Evolutionary conservation across 2,797 vertebrate genomes (phyloP), one percentile per base, ranked within the genome.

Genomic region (Poeciliopsis presidionis): DNA sequence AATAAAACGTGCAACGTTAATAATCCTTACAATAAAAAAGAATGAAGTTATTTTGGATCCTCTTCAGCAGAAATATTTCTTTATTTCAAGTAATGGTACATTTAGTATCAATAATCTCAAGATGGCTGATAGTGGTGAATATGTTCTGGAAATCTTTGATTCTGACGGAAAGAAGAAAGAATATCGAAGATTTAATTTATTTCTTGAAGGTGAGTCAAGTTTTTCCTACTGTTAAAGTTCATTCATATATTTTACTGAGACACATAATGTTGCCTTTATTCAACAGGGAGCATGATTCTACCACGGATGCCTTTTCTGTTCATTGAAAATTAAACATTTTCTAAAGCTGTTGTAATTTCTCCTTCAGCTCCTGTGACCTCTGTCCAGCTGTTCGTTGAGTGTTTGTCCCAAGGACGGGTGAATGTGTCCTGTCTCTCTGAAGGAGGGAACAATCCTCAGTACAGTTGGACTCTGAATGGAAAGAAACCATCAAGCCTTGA

Each of bases 381-480:
- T 59, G 75, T 77, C 71, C 61, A 11, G 25, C 73, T 80, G 65
- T 25, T 75, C 9, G 36, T 63, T 59, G 51, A 80, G 65, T 80
- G 78, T 80, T 46, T 71, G 72, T 46, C 72, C 22, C 36, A 57
- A 49, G 77, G 77, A 79, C n/a, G 46, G 39, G 67, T 46, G 87
- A 88, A 0, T 13, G 84, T 82, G 74, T 85, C 81, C 80, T 94
- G 94, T 71, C 77, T 57, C 76, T 53, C 81, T 84, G 6, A 77
- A 84, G 92, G 91, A 83, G 92, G 90, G 36, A 86, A 88, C 72
- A 81, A 77, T 84, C 90, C 33, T 82, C 73, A 82, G 55, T 93
- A 90, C 86, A 88, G 22, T 51, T 93, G 89, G 93, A 90, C 85
- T 74, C 90, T 94, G 79, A 33, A 87, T 74, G 84, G 84, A 87